These are phyloP conservation scores for Poecilia wingei DNA, from an alignment of 2,797 vertebrate species.

Conservation along the genomic window DNA sequence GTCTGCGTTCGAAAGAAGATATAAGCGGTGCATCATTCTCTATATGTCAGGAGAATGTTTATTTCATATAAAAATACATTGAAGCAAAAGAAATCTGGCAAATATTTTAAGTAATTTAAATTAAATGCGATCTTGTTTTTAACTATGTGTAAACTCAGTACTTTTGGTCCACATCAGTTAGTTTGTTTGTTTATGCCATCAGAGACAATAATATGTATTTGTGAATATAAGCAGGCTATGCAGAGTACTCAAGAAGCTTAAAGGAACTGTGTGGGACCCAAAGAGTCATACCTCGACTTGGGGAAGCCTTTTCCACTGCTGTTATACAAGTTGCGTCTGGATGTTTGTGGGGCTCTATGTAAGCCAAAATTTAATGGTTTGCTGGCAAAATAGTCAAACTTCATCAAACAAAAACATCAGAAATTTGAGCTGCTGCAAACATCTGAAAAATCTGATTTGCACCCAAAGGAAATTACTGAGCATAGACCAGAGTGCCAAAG, in stretches of 20 bases:
- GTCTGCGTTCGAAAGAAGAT: neutral
- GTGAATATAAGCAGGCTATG: neutral
- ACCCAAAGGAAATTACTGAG: slow-evolving; percentile 2
- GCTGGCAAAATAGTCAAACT: slow-evolving; percentile 1
- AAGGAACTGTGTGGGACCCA: neutral
- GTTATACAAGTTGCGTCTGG: neutral
- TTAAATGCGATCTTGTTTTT: neutral
- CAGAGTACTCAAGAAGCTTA: neutral
- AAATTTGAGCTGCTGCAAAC: neutral
- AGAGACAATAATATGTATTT: neutral
- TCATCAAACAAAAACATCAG: neutral
- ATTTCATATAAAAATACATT: neutral
- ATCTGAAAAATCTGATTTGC: neutral
- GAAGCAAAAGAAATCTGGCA: too few species aligned
- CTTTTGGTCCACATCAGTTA: neutral
- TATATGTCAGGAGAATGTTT: neutral
- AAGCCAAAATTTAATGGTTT: neutral
- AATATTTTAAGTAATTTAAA: too few species aligned
- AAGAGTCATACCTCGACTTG: neutral
- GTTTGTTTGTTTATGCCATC: neutral
- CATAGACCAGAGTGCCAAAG: slow-evolving; percentile 1
- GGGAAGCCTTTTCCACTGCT: neutral
- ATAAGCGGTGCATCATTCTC: neutral
- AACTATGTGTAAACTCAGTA: neutral
- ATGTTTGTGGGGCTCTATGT: neutral